Conservation (phyloP, 2,888 invertebrate genomes). For the Emmelina monodactyla region DNA sequence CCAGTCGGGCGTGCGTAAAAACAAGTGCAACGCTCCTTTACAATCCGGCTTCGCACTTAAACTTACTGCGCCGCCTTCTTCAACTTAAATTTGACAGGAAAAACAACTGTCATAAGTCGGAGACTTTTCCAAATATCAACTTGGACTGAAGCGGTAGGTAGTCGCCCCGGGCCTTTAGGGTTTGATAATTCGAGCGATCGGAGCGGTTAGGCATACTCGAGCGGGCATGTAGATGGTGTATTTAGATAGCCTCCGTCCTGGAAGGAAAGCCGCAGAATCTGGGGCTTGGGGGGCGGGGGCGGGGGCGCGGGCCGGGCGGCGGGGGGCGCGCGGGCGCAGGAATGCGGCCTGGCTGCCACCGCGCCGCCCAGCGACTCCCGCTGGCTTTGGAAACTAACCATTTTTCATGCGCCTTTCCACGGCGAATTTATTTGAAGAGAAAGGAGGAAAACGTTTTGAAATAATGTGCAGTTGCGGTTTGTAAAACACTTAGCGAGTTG, state of each 20-base stretch:
- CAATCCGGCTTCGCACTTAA: too few species aligned
- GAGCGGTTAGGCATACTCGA: too few species aligned
- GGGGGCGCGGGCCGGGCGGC: constrained; percentile 32
- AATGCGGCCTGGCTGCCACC: constrained; percentile 40
- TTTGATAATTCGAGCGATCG: too few species aligned
- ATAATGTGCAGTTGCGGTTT: too few species aligned
- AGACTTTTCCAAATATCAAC: background rate
- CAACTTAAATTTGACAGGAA: background rate
- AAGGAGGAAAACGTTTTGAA: too few species aligned
- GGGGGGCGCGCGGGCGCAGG: constrained; percentile 55
- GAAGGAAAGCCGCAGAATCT: constrained; percentile 37
- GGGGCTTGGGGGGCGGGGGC: constrained; percentile 22
- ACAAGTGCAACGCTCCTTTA: constrained; percentile 44
- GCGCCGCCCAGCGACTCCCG: constrained; percentile 13
- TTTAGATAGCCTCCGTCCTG: constrained; percentile 33
- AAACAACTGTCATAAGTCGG: background rate
- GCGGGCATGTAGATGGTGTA: too few species aligned
- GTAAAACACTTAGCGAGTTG: too few species aligned
- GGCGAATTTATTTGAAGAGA: too few species aligned
- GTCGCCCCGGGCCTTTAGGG: too few species aligned
- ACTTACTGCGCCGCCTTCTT: background rate
- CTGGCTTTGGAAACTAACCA: too few species aligned
- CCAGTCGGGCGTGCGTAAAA: constrained; percentile 52
- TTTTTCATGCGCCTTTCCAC: too few species aligned
- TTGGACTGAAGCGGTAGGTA: too few species aligned